Base-by-base conservation (phyloP, 2,113 vertebrate genomes). In the Pangasianodon gigas region DNA sequence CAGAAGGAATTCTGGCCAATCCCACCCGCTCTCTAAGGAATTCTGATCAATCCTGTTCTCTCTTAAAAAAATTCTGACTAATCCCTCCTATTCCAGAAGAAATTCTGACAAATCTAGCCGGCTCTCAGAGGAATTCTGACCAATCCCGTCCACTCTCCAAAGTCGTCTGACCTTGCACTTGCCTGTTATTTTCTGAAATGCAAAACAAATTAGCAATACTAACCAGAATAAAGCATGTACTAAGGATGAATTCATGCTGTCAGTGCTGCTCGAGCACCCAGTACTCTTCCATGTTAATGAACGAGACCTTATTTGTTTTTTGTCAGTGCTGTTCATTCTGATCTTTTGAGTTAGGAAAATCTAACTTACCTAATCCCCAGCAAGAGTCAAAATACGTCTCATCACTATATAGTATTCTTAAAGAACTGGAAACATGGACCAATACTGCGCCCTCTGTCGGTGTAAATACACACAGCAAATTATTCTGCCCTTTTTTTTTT, bases 401-500 rank as follows among this genome's bases (percentile, higher is more conserved):
- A 69, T 32, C 11, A 32, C n/a, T 69, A 32, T 69, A 32, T 37
- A 46, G 19, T 77, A 1, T 10, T 37, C 0, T 21, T 37, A 41
- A 75, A 10, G 18, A 44, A 75, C 37, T 44, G 71, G 11, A 24
- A 75, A 21, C 19, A 2, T 44, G 19, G 37, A 75, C 24, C 41
- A 75, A 24, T 46, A 26, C 21, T 52, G 1, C 54, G 81, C 88
- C 88, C 89, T 74, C 88, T 84, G 37, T 80, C 88, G 90, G 88
- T 81, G 71, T 46, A 75, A 75, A 75, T 24, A 46, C 71, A 75
- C 71, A 75, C 37, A 75, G 71, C 71, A 75, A 75, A 19, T 74
- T 74, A 37, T 74, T 46, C 19, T 2, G 9, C 18, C 37, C 14
- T n/a, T 13, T 65, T 29, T 10, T 1, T n/a, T 32, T 32, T n/a